Base-by-base conservation (phyloP, 2,888 invertebrate genomes). In the Azorinus chamasolen region DNA sequence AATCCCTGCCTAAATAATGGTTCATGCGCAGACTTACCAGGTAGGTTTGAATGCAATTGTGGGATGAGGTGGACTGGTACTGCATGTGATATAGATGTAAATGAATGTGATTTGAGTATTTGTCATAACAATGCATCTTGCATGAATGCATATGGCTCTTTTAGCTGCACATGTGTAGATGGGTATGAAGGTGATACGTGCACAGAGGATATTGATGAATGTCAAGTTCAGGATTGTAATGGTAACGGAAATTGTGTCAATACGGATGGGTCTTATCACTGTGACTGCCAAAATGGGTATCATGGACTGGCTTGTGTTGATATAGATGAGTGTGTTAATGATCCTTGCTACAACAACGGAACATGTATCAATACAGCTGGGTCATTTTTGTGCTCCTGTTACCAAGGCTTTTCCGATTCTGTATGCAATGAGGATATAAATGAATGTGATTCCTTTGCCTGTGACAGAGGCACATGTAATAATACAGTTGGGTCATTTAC, bases 331-430 rank as follows among this genome's bases (percentile, higher is more conserved):
- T 88, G 88, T 64, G 14, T 39, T 3, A 41, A 39, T 10, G 53
- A 58, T 41, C 75, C 79, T 8, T 88, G 88, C 59, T 51, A 54
- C 24, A 84, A 84, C n/a, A 66, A 69, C n/a, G 84, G 74, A 5
- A 68, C 65, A 5, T 88, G 88, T 45, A 45, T 61, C 2, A 75
- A 86, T 54, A 72, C 57, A n/a, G 55, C 70, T 24, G 83, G 76
- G 1, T 45, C 68, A 48, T 85, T 79, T 39, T 58, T 32, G 3
- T 88, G 88, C 69, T 3, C 32, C 18, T 88, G 88, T 58, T 32
- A 39, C 10, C 57, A 65, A 41, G 83, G 83, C 46, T 80, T 74
- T 53, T 25, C 57, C 25, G 84, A 83, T 14, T 22, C 53, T n/a
- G 37, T 45, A 27, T 76, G 76, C 41, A 58, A 59, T 25, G 27